A percentile compares a stretch with the other conserved stretches of the same genome.
Evolutionary conservation across 92 coral and sea anemone genomes (phyloP).

Genomic region (Scolanthus callimorphus): DNA sequence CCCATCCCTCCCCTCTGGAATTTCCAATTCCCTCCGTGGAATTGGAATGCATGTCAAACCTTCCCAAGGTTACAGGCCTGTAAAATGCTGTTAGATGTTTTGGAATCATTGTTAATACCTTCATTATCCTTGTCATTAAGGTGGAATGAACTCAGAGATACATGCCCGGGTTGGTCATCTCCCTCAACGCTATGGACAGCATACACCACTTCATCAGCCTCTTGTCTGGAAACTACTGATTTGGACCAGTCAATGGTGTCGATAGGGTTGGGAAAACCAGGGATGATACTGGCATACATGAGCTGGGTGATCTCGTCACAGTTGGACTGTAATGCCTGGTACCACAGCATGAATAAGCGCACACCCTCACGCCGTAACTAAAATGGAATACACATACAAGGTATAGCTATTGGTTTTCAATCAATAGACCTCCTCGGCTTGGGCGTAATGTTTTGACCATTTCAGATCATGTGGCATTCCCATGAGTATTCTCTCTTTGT

Average conservation of each 20-base stretch:
- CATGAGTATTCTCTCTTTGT: too few species aligned
- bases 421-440: too few species aligned
- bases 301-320: constrained; percentile 82
- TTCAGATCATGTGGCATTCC: too few species aligned
- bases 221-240: constrained; percentile 48
- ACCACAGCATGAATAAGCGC: constrained; percentile 91
- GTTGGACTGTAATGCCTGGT: constrained; percentile 77
- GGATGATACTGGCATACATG: constrained; percentile 84
- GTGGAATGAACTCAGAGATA: constrained; percentile 53
- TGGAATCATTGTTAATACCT: too few species aligned
- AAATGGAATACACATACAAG: background rate
- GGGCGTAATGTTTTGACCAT: too few species aligned
- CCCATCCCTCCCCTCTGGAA: too few species aligned
- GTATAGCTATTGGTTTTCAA: too few species aligned
- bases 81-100: too few species aligned
- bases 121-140: constrained; percentile 63
- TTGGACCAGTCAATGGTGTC: constrained; percentile 64
- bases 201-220: constrained; percentile 70
- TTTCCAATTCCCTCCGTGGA: too few species aligned
- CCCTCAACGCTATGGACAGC: constrained; percentile 60
- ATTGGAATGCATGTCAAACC: too few species aligned
- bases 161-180: constrained; percentile 31
- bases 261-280: constrained; percentile 91
- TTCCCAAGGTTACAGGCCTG: too few species aligned
- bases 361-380: constrained; percentile 90